A percentile compares a stretch with the other conserved stretches of the same genome.
These are phyloP conservation scores for Spicauda simplicius DNA, from an alignment of 2,888 invertebrate genomes.

Conservation along the genomic window DNA sequence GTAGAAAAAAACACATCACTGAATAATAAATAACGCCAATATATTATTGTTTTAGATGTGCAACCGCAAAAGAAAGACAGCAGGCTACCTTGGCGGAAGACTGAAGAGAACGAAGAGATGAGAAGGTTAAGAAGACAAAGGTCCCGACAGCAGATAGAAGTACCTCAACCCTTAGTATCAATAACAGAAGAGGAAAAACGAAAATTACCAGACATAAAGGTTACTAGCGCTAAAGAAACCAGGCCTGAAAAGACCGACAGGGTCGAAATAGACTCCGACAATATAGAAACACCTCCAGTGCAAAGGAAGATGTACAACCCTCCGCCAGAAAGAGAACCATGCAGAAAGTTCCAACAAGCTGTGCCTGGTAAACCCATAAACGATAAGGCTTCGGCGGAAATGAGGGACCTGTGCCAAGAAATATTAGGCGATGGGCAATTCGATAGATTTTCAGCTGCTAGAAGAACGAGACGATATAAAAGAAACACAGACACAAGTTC, in stretches of 20 bases:
- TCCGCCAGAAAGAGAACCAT: constrained; percentile 86
- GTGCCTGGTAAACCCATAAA: constrained; percentile 51
- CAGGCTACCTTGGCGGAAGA: constrained; percentile 91
- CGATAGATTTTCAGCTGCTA: constrained; percentile 92
- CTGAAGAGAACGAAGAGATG: constrained; percentile 88
- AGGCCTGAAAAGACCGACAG: constrained; percentile 80
- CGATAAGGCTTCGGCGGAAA: constrained; percentile 68
- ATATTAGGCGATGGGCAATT: constrained; percentile 91
- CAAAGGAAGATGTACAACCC: constrained; percentile 88
- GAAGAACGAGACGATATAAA: constrained; percentile 93
- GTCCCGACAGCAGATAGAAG: constrained; percentile 78
- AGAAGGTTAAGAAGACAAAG: constrained; percentile 85
- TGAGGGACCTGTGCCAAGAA: constrained; percentile 79
- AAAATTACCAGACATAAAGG: constrained; percentile 77
- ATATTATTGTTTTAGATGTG: constrained; percentile 80
- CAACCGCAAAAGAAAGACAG: constrained; percentile 90
- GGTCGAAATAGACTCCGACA: constrained; percentile 95
- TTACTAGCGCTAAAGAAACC: constrained; percentile 58
- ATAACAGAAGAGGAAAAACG: constrained; percentile 87
- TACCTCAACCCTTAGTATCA: constrained; percentile 77
- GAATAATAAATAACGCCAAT: too few relatives aligned
- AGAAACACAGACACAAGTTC: constrained; percentile 85
- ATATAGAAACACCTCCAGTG: constrained; percentile 95
- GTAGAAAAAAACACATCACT: too few relatives aligned
- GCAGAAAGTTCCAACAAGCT: constrained; percentile 79